A percentile compares a stretch with the other conserved stretches of the same genome.
Evolutionary conservation across 2,113 vertebrate genomes (phyloP).

Genomic region (Elgaria multicarinata): DNA sequence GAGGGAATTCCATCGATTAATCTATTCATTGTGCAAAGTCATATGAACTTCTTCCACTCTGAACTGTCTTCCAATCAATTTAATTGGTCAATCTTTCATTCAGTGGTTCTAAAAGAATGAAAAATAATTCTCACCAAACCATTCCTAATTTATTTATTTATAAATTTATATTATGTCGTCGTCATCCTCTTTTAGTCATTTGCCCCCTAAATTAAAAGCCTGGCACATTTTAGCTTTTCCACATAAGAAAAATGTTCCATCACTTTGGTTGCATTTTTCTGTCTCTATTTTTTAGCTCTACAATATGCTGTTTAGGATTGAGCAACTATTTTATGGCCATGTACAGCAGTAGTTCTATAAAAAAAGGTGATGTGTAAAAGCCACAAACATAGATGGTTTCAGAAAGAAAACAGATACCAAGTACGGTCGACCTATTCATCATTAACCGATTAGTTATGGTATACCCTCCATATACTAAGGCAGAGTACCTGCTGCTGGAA

Average conservation of each 20-base stretch:
- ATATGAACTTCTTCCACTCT: background rate
- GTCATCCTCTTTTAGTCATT: background rate
- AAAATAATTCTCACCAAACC: background rate
- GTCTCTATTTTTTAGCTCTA: background rate
- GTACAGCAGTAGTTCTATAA: too few relatives aligned
- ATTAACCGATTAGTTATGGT: too few relatives aligned
- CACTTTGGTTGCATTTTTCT: background rate
- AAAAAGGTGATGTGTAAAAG: too few relatives aligned
- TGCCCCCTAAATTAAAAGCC: background rate
- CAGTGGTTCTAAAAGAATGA: background rate
- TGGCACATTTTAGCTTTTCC: background rate
- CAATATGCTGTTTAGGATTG: background rate
- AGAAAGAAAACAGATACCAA: too few relatives aligned
- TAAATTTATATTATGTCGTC: background rate
- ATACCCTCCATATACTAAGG: too few relatives aligned
- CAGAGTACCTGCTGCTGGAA: too few relatives aligned
- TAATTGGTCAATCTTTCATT: background rate
- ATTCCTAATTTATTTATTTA: background rate
- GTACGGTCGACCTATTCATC: too few relatives aligned
- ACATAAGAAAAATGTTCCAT: background rate
- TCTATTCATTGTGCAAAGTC: background rate
- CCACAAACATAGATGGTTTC: too few relatives aligned
- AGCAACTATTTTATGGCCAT: background rate
- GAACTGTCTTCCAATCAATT: background rate
- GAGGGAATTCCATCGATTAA: background rate